phyloP scores from a whole-genome alignment of 2,113 vertebrate species.

The Nycticorax nycticorax region DNA sequence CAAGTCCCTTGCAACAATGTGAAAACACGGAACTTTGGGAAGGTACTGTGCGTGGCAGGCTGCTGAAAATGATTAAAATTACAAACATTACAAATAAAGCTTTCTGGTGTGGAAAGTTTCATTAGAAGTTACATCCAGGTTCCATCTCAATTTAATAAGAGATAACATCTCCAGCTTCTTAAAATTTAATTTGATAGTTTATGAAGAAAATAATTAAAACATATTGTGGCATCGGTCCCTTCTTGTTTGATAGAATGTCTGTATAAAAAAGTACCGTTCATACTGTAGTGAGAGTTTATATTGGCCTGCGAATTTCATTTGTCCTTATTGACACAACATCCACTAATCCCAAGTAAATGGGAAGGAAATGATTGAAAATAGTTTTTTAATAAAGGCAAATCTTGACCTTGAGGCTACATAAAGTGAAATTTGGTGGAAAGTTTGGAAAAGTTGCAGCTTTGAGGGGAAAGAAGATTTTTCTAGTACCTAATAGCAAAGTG shows the following conservation, averaged over 20 bases:
- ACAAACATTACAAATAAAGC: neutral
- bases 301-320: neutral
- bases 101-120: slow-evolving; percentile 47
- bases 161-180: slow-evolving; percentile 60
- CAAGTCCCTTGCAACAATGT: neutral
- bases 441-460: neutral
- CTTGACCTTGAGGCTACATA: neutral
- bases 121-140: slow-evolving; percentile 64
- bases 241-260: slow-evolving; percentile 38
- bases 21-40: slow-evolving; percentile 16
- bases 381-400: neutral
- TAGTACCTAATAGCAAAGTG: neutral
- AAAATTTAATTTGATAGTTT: slow-evolving; percentile 74
- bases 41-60: neutral
- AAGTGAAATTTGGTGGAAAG: neutral
- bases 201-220: slow-evolving; percentile 76
- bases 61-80: slow-evolving; percentile 38
- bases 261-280: neutral
- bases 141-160: slow-evolving; percentile 54
- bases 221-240: slow-evolving; percentile 47
- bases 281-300: neutral
- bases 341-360: neutral
- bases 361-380: neutral
- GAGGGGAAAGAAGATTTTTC: neutral
- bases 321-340: neutral